These are phyloP conservation scores for Coendou prehensilis DNA, from an alignment of 2,797 vertebrate genomes.

Conservation along the genomic window DNA sequence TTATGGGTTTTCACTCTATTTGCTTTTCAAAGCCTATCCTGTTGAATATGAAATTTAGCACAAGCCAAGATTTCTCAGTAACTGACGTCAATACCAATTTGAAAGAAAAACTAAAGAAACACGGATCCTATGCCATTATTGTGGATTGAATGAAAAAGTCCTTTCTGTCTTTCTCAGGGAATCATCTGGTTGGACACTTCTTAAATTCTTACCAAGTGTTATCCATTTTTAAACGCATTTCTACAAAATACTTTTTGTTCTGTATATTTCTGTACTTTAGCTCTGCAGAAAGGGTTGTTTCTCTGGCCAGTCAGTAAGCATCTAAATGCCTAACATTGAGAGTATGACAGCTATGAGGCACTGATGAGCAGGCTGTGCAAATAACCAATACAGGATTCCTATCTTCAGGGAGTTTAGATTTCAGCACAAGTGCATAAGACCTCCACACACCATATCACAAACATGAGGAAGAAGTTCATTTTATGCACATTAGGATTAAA, in stretches of 20 bases:
- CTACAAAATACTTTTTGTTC: slow-evolving; percentile 27
- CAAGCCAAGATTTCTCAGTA: slow-evolving; percentile 56
- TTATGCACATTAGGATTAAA: background rate
- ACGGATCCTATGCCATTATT: slow-evolving; percentile 28
- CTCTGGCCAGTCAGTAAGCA: background rate
- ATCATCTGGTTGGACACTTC: slow-evolving; percentile 10
- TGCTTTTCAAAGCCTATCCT: slow-evolving; percentile 75
- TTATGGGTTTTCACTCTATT: slow-evolving; percentile 82
- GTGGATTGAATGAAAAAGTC: slow-evolving; percentile 38
- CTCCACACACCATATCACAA: background rate
- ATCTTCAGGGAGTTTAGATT: background rate
- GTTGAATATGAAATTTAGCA: slow-evolving; percentile 77
- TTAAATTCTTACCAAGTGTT: slow-evolving; percentile 71
- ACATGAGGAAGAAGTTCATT: background rate
- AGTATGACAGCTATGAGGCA: background rate
- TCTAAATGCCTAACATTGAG: background rate
- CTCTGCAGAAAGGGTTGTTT: background rate
- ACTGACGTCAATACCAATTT: background rate
- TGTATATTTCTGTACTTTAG: background rate
- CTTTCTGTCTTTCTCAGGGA: slow-evolving; percentile 63
- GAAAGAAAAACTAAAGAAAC: slow-evolving; percentile 68
- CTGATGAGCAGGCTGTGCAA: background rate
- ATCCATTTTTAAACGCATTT: slow-evolving; percentile 42
- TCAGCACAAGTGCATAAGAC: background rate
- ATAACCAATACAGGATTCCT: background rate